Conservation (phyloP, 1,140 invertebrate genomes). For the Brachionus manjavacas region DNA sequence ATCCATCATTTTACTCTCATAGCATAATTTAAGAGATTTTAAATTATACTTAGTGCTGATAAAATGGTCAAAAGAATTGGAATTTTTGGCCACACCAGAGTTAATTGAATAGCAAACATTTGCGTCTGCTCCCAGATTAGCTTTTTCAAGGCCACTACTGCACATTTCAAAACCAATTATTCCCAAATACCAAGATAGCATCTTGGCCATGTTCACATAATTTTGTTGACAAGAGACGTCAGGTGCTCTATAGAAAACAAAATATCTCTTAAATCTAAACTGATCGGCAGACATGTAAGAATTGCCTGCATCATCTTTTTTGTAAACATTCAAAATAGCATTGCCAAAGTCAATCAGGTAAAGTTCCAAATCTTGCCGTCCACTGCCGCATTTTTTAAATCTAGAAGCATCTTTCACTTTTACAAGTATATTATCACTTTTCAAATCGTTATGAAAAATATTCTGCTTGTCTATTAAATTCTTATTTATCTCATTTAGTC, state of each 20-base stretch:
- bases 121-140: neutral
- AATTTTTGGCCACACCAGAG: neutral
- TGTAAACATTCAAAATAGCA: neutral
- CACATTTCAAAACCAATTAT: conserved; percentile 36
- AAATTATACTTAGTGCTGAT: neutral
- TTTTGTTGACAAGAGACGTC: neutral
- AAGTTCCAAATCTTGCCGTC: neutral
- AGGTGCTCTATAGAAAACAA: conserved; percentile 10
- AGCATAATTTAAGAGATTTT: neutral
- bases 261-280: conserved; percentile 22
- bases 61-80: conserved; percentile 2
- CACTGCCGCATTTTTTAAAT: neutral
- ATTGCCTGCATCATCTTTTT: conserved; percentile 10
- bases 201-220: neutral
- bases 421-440: conserved; percentile 15
- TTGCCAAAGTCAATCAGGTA: conserved; percentile 21
- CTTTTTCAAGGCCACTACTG: neutral
- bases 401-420: neutral
- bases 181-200: conserved; percentile 3
- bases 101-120: neutral
- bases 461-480: neutral
- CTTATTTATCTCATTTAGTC: conserved; percentile 18
- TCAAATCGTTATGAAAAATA: conserved; percentile 37
- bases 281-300: neutral
- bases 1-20: neutral